phyloP scores from a whole-genome alignment of 2,113 vertebrate genomes.

The Conger conger region DNA sequence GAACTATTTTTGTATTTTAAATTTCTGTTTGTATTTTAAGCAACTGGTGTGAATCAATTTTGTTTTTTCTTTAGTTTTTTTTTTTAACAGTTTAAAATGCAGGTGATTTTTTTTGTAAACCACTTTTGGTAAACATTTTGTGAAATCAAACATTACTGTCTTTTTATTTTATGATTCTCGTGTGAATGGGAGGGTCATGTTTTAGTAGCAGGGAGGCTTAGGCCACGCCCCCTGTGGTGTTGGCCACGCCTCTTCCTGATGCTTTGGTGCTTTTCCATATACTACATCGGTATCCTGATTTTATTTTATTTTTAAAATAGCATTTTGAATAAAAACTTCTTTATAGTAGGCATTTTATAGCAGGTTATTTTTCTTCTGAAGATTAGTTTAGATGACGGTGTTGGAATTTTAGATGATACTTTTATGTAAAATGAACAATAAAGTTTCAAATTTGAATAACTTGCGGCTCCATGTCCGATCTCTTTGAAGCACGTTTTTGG shows the following conservation, averaged over 20 bases:
- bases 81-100: conserved; percentile 2
- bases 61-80: conserved; percentile 11
- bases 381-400: conserved; percentile 40
- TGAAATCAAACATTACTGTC: conserved; percentile 33
- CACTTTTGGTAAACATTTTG: conserved; percentile 37
- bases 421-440: conserved; percentile 35
- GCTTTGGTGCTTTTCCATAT: conserved; percentile 46
- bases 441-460: conserved; percentile 31
- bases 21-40: conserved; percentile 49
- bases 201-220: conserved; percentile 21
- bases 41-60: conserved; percentile 32
- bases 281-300: conserved; percentile 18
- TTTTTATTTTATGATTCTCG: conserved; percentile 43
- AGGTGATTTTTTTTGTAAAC: conserved; percentile 41
- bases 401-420: conserved; percentile 37
- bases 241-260: conserved; percentile 39
- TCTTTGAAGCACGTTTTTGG: background rate
- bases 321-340: conserved; percentile 46
- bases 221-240: conserved; percentile 32
- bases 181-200: conserved; percentile 25
- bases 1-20: conserved; percentile 68
- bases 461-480: background rate
- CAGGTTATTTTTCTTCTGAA: conserved; percentile 28
- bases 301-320: conserved; percentile 31
- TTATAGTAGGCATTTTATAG: conserved; percentile 50